A percentile compares a stretch with the other conserved stretches of the same genome.
Conservation (phyloP, 2,888 invertebrate genomes). For the Leptogaster cylindrica region DNA sequence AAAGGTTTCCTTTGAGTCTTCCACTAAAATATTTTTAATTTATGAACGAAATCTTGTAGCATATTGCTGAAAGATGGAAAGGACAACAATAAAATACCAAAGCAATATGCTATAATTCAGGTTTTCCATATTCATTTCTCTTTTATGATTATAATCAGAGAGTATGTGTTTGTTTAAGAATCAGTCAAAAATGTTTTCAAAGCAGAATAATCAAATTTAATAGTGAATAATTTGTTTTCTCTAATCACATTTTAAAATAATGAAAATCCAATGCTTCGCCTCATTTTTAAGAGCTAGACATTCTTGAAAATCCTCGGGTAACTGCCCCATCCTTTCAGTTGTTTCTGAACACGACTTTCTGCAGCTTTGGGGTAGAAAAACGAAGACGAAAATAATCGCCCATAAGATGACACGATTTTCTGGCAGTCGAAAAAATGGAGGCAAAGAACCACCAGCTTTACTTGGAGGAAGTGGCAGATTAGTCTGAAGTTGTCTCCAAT, state of each 20-base stretch:
- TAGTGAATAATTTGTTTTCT: constrained; percentile 32
- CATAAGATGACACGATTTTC: constrained; percentile 36
- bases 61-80: no score
- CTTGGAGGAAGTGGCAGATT: constrained; percentile 36
- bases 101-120: no score
- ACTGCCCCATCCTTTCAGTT: constrained; percentile 21
- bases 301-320: constrained; percentile 8
- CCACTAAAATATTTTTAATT: no score
- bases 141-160: no score
- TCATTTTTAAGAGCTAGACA: constrained; percentile 38
- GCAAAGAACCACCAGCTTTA: neutral
- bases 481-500: constrained; percentile 43
- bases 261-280: constrained; percentile 37
- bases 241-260: constrained; percentile 42
- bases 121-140: no score
- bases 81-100: no score
- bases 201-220: constrained; percentile 39
- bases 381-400: constrained; percentile 9
- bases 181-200: no score
- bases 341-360: neutral
- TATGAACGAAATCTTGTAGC: no score
- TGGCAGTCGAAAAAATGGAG: neutral
- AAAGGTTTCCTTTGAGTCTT: no score
- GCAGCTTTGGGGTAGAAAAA: neutral
- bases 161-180: no score